These are phyloP conservation scores for Biston stratarius DNA, from an alignment of 2,888 invertebrate genomes.

Conservation along the genomic window DNA sequence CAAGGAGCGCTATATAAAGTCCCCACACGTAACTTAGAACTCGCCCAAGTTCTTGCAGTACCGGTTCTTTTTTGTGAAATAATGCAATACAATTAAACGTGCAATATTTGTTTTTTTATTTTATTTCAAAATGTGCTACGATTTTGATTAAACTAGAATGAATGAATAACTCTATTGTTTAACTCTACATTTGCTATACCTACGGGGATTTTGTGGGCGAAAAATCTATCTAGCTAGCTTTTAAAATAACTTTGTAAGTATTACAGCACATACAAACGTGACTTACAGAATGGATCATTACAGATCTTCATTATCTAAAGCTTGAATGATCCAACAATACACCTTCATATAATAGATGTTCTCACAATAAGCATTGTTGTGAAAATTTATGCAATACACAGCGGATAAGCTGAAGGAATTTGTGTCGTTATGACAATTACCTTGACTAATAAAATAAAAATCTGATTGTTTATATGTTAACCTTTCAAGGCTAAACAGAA, in stretches of 20 bases:
- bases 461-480: too few species aligned
- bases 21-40: too few species aligned
- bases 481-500: too few species aligned
- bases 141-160: too few species aligned
- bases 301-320: constrained; percentile 28
- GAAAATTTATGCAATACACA: constrained; percentile 11
- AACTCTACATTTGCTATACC: not conserved
- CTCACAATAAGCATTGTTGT: constrained; percentile 30
- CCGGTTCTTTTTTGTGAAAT: too few species aligned
- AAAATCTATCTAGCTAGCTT: too few species aligned
- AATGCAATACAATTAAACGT: too few species aligned
- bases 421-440: constrained; percentile 11
- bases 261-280: constrained; percentile 2
- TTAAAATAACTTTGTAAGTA: not conserved
- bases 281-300: constrained; percentile 3
- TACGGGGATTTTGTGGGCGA: not conserved
- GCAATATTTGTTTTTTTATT: too few species aligned
- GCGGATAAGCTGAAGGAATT: not conserved
- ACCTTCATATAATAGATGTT: constrained; percentile 13
- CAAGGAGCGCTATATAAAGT: too few species aligned
- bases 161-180: too few species aligned
- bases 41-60: too few species aligned
- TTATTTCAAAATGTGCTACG: too few species aligned
- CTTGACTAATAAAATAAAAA: not conserved
- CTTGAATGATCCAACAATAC: constrained; percentile 38